Evolutionary conservation across 2,113 vertebrate genomes (phyloP).

Genomic region (Micronisus gabar): DNA sequence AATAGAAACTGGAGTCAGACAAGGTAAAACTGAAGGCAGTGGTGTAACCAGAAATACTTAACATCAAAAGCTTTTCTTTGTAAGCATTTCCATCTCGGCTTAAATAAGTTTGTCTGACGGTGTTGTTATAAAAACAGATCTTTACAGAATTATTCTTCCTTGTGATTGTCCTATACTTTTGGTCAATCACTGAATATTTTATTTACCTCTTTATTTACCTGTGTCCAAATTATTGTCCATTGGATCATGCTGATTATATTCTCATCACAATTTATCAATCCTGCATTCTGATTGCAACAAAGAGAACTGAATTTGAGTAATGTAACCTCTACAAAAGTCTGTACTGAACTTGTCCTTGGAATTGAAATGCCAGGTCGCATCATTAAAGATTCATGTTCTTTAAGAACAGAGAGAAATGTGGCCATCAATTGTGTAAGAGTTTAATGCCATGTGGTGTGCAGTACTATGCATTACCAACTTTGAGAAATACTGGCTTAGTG

Average conservation of each 20-base stretch:
- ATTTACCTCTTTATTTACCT: not conserved
- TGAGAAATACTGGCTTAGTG: not conserved
- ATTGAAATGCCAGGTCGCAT: not conserved
- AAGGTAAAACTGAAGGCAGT: conserved; percentile 77
- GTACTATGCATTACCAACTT: not conserved
- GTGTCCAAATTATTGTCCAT: not conserved
- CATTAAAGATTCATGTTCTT: not conserved
- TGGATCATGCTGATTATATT: not conserved
- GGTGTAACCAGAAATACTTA: not conserved
- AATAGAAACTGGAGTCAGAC: conserved; percentile 93
- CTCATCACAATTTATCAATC: not conserved
- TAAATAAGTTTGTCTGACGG: not conserved
- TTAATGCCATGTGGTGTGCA: not conserved
- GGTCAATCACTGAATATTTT: not conserved
- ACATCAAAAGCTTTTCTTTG: not conserved
- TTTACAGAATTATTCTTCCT: not conserved
- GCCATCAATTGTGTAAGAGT: accelerated
- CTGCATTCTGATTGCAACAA: not conserved
- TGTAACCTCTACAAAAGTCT: not conserved
- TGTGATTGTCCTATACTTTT: not conserved
- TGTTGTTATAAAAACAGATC: not conserved
- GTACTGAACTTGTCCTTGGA: not conserved
- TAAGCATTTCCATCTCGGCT: not conserved
- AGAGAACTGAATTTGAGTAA: not conserved
- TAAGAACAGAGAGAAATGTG: not conserved